Evolutionary conservation across 2,797 vertebrate species (phyloP).

Genomic region (Gymnoscopelus braueri): DNA sequence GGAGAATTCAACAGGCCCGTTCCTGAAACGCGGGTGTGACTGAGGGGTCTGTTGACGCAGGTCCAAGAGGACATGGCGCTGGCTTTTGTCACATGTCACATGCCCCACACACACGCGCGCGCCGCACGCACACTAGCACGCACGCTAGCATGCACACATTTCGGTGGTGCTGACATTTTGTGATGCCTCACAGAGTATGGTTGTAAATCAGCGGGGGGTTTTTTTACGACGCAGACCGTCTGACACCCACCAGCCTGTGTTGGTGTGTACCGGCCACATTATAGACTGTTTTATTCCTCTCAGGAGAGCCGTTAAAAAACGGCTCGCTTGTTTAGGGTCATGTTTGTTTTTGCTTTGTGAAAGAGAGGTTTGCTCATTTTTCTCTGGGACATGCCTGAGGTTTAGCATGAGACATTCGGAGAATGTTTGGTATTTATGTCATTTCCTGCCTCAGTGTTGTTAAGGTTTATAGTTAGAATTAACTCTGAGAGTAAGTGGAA

Average conservation of each 20-base stretch:
- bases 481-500: too few relatives aligned
- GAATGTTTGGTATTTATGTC: background rate
- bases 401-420: conserved; percentile 24
- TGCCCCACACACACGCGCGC: background rate
- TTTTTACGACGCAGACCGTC: too few relatives aligned
- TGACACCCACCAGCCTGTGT: too few relatives aligned
- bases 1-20: too few relatives aligned
- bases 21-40: conserved; percentile 25
- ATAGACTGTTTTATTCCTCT: conserved; percentile 51
- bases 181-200: conserved; percentile 29
- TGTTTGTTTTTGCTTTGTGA: conserved; percentile 42
- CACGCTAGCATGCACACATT: too few relatives aligned
- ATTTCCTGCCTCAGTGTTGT: background rate
- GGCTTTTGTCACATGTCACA: conserved; percentile 31
- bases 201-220: conserved; percentile 45
- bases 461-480: too few relatives aligned
- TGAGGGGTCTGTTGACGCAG: conserved; percentile 23
- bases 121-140: background rate
- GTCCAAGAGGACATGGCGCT: conserved; percentile 1
- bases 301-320: conserved; percentile 44
- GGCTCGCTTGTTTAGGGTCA: conserved; percentile 31
- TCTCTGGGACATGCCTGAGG: conserved; percentile 30
- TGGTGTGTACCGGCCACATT: too few relatives aligned
- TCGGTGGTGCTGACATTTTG: conserved; percentile 40
- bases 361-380: conserved; percentile 47